These are phyloP conservation scores for Gopherus flavomarginatus DNA, from an alignment of 2,113 vertebrate genomes.

Conservation along the genomic window DNA sequence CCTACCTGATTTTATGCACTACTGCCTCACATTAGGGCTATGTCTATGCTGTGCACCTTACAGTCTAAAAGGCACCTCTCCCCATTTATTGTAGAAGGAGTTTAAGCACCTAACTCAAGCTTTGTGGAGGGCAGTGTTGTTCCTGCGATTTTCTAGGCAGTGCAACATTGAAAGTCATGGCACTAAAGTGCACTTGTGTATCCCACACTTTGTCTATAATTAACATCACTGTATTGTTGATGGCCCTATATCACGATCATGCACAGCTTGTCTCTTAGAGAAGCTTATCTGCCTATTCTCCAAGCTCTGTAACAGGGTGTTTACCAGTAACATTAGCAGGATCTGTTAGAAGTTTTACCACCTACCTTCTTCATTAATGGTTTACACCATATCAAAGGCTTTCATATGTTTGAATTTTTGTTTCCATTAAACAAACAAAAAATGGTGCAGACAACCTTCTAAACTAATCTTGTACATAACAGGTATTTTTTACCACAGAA, in stretches of 20 bases:
- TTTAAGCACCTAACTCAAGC: background rate
- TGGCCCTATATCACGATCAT: background rate
- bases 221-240: background rate
- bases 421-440: fast-evolving
- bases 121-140: background rate
- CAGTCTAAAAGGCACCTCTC: background rate
- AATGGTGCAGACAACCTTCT: fast-evolving
- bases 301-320: background rate
- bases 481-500: background rate
- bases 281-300: background rate
- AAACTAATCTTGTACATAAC: background rate
- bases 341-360: background rate
- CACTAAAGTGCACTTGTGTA: background rate
- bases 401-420: background rate
- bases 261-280: background rate
- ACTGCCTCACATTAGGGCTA: background rate
- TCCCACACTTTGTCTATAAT: background rate
- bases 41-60: no score
- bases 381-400: no score
- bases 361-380: background rate
- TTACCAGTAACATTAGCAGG: background rate
- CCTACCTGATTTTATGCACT: background rate
- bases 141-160: background rate
- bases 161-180: background rate
- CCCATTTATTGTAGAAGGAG: background rate